phyloP scores from a whole-genome alignment of 2,797 vertebrate species.

The Todus mexicanus region DNA sequence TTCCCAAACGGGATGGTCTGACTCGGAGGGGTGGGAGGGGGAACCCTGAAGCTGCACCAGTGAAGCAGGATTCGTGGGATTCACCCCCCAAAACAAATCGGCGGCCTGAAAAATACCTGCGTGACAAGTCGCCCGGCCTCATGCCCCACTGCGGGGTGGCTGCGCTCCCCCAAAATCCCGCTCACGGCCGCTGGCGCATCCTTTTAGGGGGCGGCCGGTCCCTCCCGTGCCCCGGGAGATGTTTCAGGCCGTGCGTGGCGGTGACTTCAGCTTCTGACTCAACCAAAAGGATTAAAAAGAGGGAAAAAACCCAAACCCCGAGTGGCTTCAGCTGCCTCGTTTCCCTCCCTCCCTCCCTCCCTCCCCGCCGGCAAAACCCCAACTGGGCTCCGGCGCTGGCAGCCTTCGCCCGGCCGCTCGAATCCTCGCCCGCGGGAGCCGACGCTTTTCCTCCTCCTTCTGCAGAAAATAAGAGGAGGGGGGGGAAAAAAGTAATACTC shows the following conservation, averaged over 20 bases:
- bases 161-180: not conserved
- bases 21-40: not conserved
- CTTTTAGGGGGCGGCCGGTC: not conserved
- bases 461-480: not conserved
- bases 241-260: not conserved
- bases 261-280: conserved; percentile 40
- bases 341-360: not conserved
- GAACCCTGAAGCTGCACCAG: not conserved
- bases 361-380: not conserved
- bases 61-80: not conserved
- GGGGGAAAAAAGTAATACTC: not conserved
- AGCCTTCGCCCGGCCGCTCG: not conserved
- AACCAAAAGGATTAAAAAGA: not conserved
- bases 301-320: not conserved
- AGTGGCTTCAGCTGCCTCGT: not conserved
- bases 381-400: not conserved
- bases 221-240: not conserved
- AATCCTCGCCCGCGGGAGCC: not conserved
- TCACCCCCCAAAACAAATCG: not conserved
- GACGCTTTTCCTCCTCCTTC: not conserved
- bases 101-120: not conserved
- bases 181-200: not conserved
- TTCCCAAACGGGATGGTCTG: not conserved
- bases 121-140: not conserved
- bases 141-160: fast-evolving